Evolutionary conservation across 2,888 invertebrate species (phyloP).

Genomic region (Pogonocherus hispidulus): DNA sequence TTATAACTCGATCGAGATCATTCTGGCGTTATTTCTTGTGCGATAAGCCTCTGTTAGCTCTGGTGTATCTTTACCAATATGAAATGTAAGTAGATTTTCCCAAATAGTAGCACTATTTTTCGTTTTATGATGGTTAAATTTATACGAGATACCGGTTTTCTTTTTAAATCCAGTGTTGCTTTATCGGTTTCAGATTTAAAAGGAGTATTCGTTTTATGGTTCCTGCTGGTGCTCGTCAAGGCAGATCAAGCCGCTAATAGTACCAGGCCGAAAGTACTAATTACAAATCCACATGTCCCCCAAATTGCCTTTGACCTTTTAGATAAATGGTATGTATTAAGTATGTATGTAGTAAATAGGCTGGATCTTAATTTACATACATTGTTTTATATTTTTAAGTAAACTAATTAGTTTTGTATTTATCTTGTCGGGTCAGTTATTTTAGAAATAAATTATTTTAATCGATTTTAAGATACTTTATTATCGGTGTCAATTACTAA

Average conservation of each 20-base stretch:
- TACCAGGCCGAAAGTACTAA: constrained; percentile 68
- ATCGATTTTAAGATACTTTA: too few relatives aligned
- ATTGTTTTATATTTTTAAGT: too few relatives aligned
- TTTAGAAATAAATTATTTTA: too few relatives aligned
- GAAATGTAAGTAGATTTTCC: background rate
- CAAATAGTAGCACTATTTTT: background rate
- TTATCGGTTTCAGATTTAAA: constrained; percentile 17
- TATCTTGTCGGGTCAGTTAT: too few relatives aligned
- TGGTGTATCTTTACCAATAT: background rate
- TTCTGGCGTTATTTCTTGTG: background rate
- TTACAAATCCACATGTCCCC: constrained; percentile 69
- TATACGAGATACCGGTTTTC: too few relatives aligned
- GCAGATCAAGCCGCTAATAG: constrained; percentile 48
- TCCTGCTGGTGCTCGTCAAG: constrained; percentile 21
- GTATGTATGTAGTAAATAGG: too few relatives aligned
- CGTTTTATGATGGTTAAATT: too few relatives aligned
- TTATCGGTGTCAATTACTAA: too few relatives aligned
- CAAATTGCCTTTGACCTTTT: constrained; percentile 67
- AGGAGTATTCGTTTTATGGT: constrained; percentile 26
- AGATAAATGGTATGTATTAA: constrained; percentile 37
- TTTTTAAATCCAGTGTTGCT: background rate
- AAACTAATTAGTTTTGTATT: too few relatives aligned
- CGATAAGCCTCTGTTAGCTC: too few relatives aligned
- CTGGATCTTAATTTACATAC: too few relatives aligned
- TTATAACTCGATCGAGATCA: background rate